Conservation (phyloP, 1,140 invertebrate species). For the Oryctes rhinoceros region DNA sequence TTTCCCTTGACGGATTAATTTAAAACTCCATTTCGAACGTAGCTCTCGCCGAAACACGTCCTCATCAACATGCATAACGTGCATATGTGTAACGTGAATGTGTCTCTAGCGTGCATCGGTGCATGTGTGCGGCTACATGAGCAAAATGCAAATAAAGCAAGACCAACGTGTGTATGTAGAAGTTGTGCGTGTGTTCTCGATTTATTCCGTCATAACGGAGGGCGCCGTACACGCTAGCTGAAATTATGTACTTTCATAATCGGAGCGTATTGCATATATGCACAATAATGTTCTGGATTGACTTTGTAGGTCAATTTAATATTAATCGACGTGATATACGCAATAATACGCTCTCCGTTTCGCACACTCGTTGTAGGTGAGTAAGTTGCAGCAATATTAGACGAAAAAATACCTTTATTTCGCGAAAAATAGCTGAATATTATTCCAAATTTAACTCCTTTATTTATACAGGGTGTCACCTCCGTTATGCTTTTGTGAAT, state of each 20-base stretch:
- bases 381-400: not conserved
- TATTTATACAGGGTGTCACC: no score
- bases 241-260: conserved; percentile 19
- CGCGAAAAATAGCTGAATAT: no score
- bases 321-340: conserved; percentile 14
- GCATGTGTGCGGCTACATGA: not conserved
- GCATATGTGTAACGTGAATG: not conserved
- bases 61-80: not conserved
- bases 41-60: not conserved
- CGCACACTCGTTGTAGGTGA: not conserved
- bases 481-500: no score
- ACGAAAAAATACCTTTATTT: no score
- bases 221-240: not conserved
- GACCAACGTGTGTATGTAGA: not conserved
- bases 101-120: not conserved
- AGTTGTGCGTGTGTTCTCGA: conserved; percentile 2
- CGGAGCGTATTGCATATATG: not conserved
- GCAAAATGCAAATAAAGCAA: conserved; percentile 10
- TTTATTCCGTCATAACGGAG: not conserved
- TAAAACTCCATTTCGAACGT: not conserved
- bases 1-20: conserved; percentile 6
- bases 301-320: conserved; percentile 18
- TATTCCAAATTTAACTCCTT: no score
- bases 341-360: not conserved
- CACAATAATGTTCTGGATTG: not conserved